Conservation (phyloP, 2,113 vertebrate genomes). For the Equus quagga region DNA sequence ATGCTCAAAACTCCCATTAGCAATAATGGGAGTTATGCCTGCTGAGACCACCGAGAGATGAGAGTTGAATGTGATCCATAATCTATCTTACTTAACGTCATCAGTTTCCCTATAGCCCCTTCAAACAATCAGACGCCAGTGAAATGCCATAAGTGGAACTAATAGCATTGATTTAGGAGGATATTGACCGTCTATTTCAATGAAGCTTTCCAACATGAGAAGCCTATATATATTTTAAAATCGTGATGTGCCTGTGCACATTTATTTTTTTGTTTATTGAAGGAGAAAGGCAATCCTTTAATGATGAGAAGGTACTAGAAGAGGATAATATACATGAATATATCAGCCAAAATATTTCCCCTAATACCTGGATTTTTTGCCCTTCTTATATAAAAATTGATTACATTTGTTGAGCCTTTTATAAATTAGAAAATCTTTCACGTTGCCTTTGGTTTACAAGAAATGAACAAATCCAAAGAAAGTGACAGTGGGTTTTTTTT, state of each 20-base stretch:
- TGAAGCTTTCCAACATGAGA: slow-evolving; percentile 16
- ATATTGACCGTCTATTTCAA: slow-evolving; percentile 48
- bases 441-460: neutral
- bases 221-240: slow-evolving; percentile 40
- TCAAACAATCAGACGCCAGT: slow-evolving; percentile 42
- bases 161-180: slow-evolving; percentile 47
- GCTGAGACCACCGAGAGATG: slow-evolving; percentile 7
- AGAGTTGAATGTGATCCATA: slow-evolving; percentile 39
- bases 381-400: neutral
- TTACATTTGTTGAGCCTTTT: neutral
- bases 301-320: neutral
- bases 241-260: neutral
- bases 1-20: slow-evolving; percentile 39
- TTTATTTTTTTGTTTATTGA: slow-evolving; percentile 18
- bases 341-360: slow-evolving; percentile 5
- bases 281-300: neutral
- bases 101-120: slow-evolving; percentile 47
- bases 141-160: slow-evolving; percentile 28
- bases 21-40: slow-evolving; percentile 24
- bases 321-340: neutral
- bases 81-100: slow-evolving; percentile 63
- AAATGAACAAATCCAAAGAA: slow-evolving; percentile 35
- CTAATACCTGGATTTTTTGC: neutral
- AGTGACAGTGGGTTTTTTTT: neutral
- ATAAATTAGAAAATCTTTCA: neutral